Evolutionary conservation across 2,888 invertebrate genomes (phyloP), one percentile per base, ranked within the genome.

Genomic region (Argynnis bischoffii): DNA sequence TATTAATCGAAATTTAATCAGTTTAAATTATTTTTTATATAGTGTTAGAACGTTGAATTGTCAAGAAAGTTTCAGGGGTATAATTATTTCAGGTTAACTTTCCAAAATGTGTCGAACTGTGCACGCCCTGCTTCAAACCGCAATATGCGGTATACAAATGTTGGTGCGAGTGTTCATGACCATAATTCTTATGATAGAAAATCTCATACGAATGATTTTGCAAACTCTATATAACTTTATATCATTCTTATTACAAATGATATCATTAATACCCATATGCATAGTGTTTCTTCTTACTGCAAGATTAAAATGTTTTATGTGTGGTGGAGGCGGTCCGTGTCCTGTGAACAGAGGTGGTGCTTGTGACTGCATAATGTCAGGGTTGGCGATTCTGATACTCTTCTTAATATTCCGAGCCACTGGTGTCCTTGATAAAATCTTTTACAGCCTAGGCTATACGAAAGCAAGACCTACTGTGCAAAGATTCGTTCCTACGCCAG

Each of bases 141-240:
- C 69, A 75, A 84, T 89, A 84, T 91, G 91, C 73, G 82, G 82
- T 5, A 74, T 89, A 6, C 90, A 90, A 76, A 90, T 89, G 87
- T 59, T 90, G 47, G 85, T 89, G 13, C 79, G 91, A 71, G 83
- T 90, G 74, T 83, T 90, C 55, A 89, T 90, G 88, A 90, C 89
- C 69, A 41, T 87, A 11, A 81, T 91, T 54, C 82, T 92, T 35
- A 89, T 89, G 90, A 64, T 89, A 8, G 91, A 91, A 70, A 90
- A 90, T 70, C 74, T 90, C 3, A 80, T 91, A 66, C 79, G 88
- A 64, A 88, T 89, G 88, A 50, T 88, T 6, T 74, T 90, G 21
- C 90, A 89, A 75, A 88, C 90, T 1, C 14, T 86, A 2, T 91
- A 91, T 77, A 91, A 90, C 77, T 86, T 88, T 66, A 77, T 90